phyloP scores from a whole-genome alignment of 2,113 vertebrate species.

The Cichladusa arquata region DNA sequence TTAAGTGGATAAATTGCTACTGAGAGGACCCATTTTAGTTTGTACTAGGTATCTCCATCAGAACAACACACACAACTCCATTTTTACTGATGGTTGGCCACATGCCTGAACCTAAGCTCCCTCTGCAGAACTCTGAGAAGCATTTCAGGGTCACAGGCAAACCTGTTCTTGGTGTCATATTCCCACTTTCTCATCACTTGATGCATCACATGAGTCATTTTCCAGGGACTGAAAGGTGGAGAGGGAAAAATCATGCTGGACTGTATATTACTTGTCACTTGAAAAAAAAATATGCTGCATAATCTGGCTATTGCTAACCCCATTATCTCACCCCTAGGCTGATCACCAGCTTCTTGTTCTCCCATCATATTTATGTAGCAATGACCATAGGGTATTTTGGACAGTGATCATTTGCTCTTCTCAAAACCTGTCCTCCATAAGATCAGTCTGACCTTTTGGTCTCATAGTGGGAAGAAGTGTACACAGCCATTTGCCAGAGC shows the following conservation, averaged over 20 bases:
- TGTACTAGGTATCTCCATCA: neutral
- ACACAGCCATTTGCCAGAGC: neutral
- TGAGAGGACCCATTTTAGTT: neutral
- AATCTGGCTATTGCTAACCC: neutral
- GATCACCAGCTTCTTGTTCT: neutral
- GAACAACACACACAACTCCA: neutral
- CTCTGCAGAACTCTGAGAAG: neutral
- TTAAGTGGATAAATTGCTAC: neutral
- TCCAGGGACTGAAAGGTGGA: neutral
- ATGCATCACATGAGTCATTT: conserved; percentile 18
- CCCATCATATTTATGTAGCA: neutral
- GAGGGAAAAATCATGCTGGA: neutral
- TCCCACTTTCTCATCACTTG: neutral
- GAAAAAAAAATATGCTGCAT: neutral
- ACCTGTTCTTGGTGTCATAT: neutral
- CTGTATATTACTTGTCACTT: neutral
- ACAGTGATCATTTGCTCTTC: neutral
- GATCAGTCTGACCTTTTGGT: neutral
- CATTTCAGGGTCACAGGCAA: neutral
- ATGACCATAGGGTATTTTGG: neutral
- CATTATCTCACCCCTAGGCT: neutral
- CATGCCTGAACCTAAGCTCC: neutral
- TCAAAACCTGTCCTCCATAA: neutral
- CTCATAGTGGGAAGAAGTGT: neutral
- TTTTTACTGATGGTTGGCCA: neutral